Conservation (phyloP, 1,140 invertebrate species). For the Coptotermes formosanus region DNA sequence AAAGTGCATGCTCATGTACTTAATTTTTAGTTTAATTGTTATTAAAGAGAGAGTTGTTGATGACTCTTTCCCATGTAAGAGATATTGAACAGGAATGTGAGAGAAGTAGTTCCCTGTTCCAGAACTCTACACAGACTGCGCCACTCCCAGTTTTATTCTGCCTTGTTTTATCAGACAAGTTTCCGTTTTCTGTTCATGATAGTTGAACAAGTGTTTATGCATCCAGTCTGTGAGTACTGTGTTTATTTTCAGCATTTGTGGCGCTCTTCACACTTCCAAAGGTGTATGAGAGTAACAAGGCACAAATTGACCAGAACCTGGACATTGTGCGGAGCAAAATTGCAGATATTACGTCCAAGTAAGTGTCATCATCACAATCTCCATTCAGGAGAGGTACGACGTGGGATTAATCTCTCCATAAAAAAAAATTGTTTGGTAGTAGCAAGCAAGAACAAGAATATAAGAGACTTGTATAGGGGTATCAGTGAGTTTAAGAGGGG, state of each 20-base stretch:
- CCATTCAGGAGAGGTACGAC: too few relatives aligned
- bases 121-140: neutral
- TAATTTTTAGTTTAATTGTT: too few relatives aligned
- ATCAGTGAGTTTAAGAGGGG: too few relatives aligned
- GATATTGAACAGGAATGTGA: too few relatives aligned
- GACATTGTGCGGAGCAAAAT: conserved; percentile 84
- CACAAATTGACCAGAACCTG: conserved; percentile 92
- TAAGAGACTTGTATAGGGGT: too few relatives aligned
- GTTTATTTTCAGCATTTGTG: conserved; percentile 73
- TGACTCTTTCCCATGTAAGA: too few relatives aligned
- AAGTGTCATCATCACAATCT: conserved; percentile 46
- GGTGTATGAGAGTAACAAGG: conserved; percentile 96
- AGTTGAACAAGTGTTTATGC: neutral
- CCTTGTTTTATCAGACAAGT: neutral
- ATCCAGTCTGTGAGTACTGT: conserved; percentile 36
- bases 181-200: neutral
- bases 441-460: too few relatives aligned
- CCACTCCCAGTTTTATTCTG: neutral
- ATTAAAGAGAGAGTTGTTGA: too few relatives aligned
- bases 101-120: neutral
- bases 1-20: too few relatives aligned
- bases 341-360: conserved; percentile 86
- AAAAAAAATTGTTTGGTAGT: too few relatives aligned
- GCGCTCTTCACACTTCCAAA: conserved; percentile 94
- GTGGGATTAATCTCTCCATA: too few relatives aligned